Conservation (phyloP, 2,888 invertebrate species). For the Cosmia pyralina region DNA sequence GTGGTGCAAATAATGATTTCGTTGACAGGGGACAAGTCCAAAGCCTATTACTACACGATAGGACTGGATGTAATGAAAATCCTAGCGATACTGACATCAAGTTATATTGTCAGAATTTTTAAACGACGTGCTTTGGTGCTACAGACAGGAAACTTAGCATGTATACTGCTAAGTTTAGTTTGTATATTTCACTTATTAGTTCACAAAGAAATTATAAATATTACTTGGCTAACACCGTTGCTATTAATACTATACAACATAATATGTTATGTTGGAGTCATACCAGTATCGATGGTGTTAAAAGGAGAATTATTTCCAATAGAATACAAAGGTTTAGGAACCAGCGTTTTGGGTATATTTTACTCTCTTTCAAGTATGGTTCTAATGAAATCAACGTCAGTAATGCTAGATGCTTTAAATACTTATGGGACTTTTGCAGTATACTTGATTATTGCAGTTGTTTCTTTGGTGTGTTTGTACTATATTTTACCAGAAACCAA, state of each 20-base stretch:
- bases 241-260: constrained; percentile 52
- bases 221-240: constrained; percentile 41
- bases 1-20: constrained; percentile 56
- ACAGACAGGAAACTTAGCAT: constrained; percentile 30
- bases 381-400: constrained; percentile 52
- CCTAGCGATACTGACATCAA: constrained; percentile 46
- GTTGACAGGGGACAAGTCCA: constrained; percentile 44
- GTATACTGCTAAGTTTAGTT: constrained; percentile 32
- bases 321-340: constrained; percentile 54
- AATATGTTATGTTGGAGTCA: constrained; percentile 52
- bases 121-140: constrained; percentile 38
- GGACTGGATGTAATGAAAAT: constrained; percentile 54
- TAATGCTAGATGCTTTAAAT: constrained; percentile 41
- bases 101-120: constrained; percentile 37
- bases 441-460: constrained; percentile 25
- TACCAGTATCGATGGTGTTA: constrained; percentile 56
- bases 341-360: constrained; percentile 48
- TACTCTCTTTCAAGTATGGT: constrained; percentile 53
- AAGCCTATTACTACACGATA: constrained; percentile 54
- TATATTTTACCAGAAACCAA: constrained; percentile 54
- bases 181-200: constrained; percentile 24
- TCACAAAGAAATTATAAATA: constrained; percentile 17
- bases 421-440: constrained; percentile 41
- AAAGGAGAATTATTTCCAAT: constrained; percentile 58
- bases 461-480: constrained; percentile 21